Percentiles rank a stretch among this genome's conserved stretches.
These are phyloP conservation scores for Triplophysa yarkandensis DNA, from an alignment of 2,797 vertebrate genomes.

Conservation along the genomic window DNA sequence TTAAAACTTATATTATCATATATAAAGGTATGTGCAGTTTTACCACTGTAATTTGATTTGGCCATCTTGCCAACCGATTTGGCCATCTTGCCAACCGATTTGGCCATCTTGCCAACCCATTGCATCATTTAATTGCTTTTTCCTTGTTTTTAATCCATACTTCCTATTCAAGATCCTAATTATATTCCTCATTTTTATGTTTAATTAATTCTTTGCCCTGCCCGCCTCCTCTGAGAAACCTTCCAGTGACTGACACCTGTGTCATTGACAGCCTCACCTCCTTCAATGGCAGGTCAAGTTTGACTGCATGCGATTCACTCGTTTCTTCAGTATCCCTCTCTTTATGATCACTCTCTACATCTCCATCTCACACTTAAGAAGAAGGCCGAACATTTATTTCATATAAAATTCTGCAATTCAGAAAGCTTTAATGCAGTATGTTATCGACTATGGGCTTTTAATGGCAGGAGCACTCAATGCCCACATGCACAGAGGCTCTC, in stretches of 20 bases:
- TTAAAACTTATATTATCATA: not conserved
- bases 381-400: conserved; percentile 15
- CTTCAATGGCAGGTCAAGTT: conserved; percentile 18
- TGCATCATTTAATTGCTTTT: not conserved
- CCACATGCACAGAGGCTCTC: conserved; percentile 17
- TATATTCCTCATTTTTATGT: not conserved
- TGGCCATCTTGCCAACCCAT: no score
- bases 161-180: not conserved
- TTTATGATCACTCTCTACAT: conserved; percentile 16
- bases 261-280: not conserved
- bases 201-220: not conserved
- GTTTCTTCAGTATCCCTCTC: not conserved
- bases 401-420: conserved; percentile 28
- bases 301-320: not conserved
- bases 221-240: not conserved
- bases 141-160: not conserved
- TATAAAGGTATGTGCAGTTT: not conserved
- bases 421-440: conserved; percentile 47
- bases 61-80: no score
- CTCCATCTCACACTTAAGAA: conserved; percentile 13
- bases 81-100: no score
- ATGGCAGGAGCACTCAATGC: conserved; percentile 49
- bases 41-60: not conserved
- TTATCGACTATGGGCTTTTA: conserved; percentile 55
- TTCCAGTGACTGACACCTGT: not conserved